phyloP scores from a whole-genome alignment of 2,113 vertebrate species.

The Terrapene triunguis region DNA sequence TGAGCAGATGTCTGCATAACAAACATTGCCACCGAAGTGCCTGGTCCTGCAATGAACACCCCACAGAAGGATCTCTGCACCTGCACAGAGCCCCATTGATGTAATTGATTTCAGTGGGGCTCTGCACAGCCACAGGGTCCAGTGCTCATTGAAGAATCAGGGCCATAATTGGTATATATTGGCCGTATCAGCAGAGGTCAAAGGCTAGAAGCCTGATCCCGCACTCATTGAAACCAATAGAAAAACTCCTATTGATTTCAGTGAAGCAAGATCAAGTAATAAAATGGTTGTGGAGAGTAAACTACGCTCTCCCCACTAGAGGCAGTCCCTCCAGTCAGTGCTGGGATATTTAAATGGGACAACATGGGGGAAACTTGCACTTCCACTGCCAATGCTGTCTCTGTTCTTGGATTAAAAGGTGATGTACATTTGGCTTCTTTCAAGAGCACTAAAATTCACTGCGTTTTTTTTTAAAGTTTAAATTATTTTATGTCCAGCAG shows the following conservation, averaged over 20 bases:
- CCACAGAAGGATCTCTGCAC: background rate
- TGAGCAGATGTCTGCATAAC: background rate
- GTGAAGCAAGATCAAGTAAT: background rate
- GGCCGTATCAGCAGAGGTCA: accelerated
- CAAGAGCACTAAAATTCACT: background rate
- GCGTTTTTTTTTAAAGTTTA: background rate
- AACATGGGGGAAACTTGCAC: background rate
- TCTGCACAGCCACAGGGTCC: background rate
- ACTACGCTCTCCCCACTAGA: background rate
- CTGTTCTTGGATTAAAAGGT: background rate
- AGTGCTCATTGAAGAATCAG: background rate
- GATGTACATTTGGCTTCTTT: background rate
- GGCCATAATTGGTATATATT: background rate
- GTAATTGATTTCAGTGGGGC: background rate
- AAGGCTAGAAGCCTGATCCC: background rate
- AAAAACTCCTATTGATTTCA: accelerated
- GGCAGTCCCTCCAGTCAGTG: background rate
- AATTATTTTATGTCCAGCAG: background rate
- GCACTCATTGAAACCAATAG: background rate
- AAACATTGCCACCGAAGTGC: background rate
- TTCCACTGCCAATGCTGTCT: background rate
- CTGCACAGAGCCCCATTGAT: background rate
- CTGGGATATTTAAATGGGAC: background rate
- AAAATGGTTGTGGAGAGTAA: accelerated
- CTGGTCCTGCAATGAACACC: background rate